Conservation (phyloP, 1,140 invertebrate species). For the Drosophila azteca region DNA sequence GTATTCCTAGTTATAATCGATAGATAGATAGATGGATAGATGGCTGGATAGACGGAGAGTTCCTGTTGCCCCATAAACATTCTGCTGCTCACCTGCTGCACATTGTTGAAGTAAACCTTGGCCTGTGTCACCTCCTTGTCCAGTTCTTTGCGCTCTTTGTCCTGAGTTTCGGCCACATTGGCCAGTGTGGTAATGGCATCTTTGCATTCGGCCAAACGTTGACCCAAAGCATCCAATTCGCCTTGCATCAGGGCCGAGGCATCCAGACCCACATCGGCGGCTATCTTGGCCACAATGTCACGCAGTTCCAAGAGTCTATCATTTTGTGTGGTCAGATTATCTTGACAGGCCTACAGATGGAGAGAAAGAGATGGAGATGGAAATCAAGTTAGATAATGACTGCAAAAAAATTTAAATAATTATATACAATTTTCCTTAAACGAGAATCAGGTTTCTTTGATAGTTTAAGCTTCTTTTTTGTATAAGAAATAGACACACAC, state of each 20-base stretch:
- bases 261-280: slow-evolving; percentile 90
- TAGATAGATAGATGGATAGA: slow-evolving; percentile 40
- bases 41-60: neutral
- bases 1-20: slow-evolving; percentile 51
- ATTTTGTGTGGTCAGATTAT: slow-evolving; percentile 89
- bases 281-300: slow-evolving; percentile 90
- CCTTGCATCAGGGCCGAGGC: slow-evolving; percentile 87
- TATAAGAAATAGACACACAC: neutral
- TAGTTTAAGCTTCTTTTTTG: neutral
- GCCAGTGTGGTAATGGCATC: slow-evolving; percentile 89
- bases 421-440: slow-evolving; percentile 5
- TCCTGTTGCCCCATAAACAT: neutral
- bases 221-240: slow-evolving; percentile 91
- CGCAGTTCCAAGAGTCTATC: slow-evolving; percentile 88
- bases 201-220: slow-evolving; percentile 89
- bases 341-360: slow-evolving; percentile 87
- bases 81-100: slow-evolving; percentile 86
- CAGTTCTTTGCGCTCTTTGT: slow-evolving; percentile 85
- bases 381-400: slow-evolving; percentile 34
- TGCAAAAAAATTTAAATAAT: slow-evolving; percentile 27
- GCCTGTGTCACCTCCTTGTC: slow-evolving; percentile 86
- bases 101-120: slow-evolving; percentile 86
- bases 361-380: neutral
- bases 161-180: slow-evolving; percentile 89
- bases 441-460: neutral